Percentiles rank a stretch among this genome's conserved stretches.
Conservation (phyloP, 1,140 invertebrate genomes). For the Mactra quadrangularis region DNA sequence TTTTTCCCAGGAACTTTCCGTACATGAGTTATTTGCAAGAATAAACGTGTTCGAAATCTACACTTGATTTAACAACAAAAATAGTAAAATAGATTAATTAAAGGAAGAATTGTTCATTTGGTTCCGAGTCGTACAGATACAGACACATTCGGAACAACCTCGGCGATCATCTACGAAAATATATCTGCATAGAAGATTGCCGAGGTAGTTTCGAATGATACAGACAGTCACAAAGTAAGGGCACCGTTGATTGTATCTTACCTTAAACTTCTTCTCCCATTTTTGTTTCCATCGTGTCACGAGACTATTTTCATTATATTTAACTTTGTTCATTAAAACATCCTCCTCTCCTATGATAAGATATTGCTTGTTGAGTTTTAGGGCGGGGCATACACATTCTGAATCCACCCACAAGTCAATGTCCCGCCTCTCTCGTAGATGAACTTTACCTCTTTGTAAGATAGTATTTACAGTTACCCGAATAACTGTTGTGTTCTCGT, state of each 20-base stretch:
- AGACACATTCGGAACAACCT: no score
- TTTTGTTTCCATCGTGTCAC: conserved; percentile 51
- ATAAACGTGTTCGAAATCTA: no score
- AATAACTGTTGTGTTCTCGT: conserved; percentile 33
- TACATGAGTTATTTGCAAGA: no score
- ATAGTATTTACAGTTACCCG: conserved; percentile 40
- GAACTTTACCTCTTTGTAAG: conserved; percentile 45
- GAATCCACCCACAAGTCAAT: conserved; percentile 45
- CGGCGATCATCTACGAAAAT: no score
- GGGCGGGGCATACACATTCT: conserved; percentile 32
- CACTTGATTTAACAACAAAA: no score
- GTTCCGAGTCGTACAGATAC: no score
- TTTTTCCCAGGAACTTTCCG: no score
- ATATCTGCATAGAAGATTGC: no score
- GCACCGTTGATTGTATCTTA: conserved; percentile 5
- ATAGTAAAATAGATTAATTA: no score
- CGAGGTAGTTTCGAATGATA: no score
- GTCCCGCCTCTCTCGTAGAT: conserved; percentile 41
- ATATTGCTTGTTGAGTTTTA: conserved; percentile 36
- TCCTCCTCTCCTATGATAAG: conserved; percentile 49
- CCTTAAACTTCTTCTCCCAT: conserved; percentile 58
- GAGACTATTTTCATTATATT: conserved; percentile 31
- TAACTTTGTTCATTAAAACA: conserved; percentile 29
- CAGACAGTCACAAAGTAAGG: no score
- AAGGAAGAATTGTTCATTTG: no score